Percentiles rank a stretch among this genome's conserved stretches.
phyloP scores from a whole-genome alignment of 1,140 invertebrate species.

The Whitmania pigra region DNA sequence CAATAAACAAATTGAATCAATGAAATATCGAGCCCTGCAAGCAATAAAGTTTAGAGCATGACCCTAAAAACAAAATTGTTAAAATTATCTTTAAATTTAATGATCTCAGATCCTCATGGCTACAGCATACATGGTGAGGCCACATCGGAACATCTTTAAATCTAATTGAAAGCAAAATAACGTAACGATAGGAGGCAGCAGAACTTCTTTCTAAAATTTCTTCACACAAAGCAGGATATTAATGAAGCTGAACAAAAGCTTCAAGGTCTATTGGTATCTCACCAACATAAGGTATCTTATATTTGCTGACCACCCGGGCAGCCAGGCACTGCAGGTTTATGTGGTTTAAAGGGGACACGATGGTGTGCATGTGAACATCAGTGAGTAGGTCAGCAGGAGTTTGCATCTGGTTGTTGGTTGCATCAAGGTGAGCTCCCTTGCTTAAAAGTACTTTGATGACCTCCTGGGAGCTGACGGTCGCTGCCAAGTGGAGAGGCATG shows the following conservation, averaged over 20 bases:
- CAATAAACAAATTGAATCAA: no score
- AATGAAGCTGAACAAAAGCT: conserved; percentile 29
- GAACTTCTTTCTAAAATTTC: no score
- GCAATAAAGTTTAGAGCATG: no score
- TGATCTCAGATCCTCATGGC: no score
- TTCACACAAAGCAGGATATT: background rate
- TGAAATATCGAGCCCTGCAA: no score
- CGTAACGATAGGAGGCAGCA: no score
- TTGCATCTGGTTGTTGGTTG: conserved; percentile 63
- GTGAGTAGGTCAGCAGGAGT: conserved; percentile 56
- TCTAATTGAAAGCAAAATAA: no score
- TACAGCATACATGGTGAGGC: no score
- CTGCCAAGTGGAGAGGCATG: conserved; percentile 66
- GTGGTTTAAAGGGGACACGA: conserved; percentile 65
- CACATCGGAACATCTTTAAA: no score
- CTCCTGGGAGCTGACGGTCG: conserved; percentile 45
- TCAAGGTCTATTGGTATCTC: conserved; percentile 45
- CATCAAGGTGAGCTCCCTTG: conserved; percentile 71
- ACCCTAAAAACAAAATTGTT: no score
- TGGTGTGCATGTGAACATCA: conserved; percentile 44
- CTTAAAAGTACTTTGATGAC: conserved; percentile 58
- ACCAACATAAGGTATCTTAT: conserved; percentile 51
- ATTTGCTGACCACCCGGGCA: conserved; percentile 57
- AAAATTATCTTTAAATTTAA: no score
- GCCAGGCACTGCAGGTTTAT: conserved; percentile 66